Evolutionary conservation across 2,113 vertebrate species (phyloP).

Genomic region (Cnemophilus loriae): DNA sequence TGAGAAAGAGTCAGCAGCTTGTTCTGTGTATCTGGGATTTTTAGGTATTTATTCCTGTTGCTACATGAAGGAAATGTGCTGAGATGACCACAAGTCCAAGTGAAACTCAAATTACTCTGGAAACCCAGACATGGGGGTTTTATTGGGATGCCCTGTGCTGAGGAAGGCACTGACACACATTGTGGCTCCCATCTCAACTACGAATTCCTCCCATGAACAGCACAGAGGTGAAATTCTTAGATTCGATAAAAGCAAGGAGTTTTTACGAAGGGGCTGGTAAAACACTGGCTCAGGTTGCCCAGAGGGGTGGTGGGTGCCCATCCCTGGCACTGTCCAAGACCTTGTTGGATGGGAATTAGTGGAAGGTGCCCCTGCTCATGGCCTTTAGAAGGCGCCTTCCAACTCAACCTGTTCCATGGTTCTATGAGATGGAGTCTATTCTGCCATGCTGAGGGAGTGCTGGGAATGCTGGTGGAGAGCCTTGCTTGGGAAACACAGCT

Average conservation of each 20-base stretch:
- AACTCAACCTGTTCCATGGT: background rate
- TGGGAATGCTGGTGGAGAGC: background rate
- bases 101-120: background rate
- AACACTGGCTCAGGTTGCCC: background rate
- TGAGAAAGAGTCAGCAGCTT: conserved; percentile 51
- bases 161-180: background rate
- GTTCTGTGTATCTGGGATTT: conserved; percentile 32
- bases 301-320: background rate
- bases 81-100: background rate
- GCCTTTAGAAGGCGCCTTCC: background rate
- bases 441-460: background rate
- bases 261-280: background rate
- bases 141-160: background rate
- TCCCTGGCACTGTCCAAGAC: background rate
- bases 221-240: background rate
- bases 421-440: background rate
- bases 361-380: background rate
- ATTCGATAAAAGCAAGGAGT: background rate
- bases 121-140: background rate
- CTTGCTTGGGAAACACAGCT: background rate
- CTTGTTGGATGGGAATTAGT: background rate
- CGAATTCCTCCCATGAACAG: background rate
- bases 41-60: conserved; percentile 47
- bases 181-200: background rate
- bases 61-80: conserved; percentile 5